These are phyloP conservation scores for Gymnothorax reevesii DNA, from an alignment of 2,797 vertebrate genomes.

Conservation along the genomic window DNA sequence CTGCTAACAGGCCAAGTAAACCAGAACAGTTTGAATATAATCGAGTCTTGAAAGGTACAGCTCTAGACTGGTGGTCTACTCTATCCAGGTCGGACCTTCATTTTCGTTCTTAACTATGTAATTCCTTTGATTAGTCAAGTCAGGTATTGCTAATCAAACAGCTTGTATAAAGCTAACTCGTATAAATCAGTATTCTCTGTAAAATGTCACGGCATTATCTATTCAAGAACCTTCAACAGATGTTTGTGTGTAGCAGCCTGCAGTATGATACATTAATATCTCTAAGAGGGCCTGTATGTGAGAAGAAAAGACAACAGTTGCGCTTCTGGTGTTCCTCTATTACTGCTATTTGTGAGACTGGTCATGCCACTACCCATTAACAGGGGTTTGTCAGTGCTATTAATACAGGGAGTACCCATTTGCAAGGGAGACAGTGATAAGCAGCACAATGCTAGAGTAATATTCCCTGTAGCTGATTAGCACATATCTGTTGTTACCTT, in stretches of 20 bases:
- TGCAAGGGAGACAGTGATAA: neutral
- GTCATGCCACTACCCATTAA: neutral
- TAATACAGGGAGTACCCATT: neutral
- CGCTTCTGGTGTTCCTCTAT: neutral
- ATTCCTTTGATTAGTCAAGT: neutral
- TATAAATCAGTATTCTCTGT: neutral
- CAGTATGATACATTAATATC: neutral
- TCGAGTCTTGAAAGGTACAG: too few species aligned
- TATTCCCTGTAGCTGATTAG: neutral
- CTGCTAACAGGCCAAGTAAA: too few species aligned
- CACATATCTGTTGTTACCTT: neutral
- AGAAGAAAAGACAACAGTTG: too few species aligned
- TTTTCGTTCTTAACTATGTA: too few species aligned
- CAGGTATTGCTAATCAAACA: neutral
- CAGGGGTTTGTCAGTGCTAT: neutral
- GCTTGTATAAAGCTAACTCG: neutral
- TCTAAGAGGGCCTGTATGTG: neutral
- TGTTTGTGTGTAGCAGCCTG: neutral
- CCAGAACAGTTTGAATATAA: too few species aligned
- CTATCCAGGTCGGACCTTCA: too few species aligned
- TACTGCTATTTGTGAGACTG: neutral
- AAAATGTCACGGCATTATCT: neutral
- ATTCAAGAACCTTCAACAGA: neutral
- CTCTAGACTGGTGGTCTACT: too few species aligned
- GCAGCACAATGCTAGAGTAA: neutral